Percentiles rank a stretch among this genome's conserved stretches.
These are phyloP conservation scores for Spheniscus humboldti DNA, from an alignment of 2,797 vertebrate species.

Conservation along the genomic window DNA sequence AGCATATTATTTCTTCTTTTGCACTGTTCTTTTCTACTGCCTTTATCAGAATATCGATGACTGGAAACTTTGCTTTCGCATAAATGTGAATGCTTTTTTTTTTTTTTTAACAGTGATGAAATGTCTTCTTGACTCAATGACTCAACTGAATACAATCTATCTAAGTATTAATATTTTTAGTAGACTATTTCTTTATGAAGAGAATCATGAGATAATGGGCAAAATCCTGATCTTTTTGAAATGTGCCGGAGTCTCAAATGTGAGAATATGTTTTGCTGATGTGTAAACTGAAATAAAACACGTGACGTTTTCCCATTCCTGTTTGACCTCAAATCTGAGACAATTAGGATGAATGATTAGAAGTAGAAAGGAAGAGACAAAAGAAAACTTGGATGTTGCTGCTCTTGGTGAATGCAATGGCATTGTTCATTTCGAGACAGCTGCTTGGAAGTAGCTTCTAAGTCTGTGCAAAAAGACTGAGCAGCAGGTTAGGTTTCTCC, in stretches of 20 bases:
- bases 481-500: background rate
- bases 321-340: background rate
- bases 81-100: background rate
- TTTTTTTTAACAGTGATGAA: background rate
- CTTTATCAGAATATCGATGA: background rate
- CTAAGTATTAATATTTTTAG: conserved; percentile 17
- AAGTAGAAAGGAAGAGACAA: background rate
- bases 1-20: background rate
- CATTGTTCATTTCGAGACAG: background rate
- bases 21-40: background rate
- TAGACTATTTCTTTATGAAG: background rate
- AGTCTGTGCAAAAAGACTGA: background rate
- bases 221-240: background rate
- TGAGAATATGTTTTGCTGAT: background rate
- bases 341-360: background rate
- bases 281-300: background rate
- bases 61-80: background rate
- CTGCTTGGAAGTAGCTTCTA: background rate
- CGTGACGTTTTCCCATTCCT: background rate
- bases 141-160: background rate
- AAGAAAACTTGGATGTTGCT: background rate
- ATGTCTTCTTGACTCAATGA: background rate
- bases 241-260: background rate
- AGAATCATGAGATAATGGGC: background rate
- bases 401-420: background rate